phyloP scores from a whole-genome alignment of 2,888 invertebrate genomes.

The Cheilosia urbana region DNA sequence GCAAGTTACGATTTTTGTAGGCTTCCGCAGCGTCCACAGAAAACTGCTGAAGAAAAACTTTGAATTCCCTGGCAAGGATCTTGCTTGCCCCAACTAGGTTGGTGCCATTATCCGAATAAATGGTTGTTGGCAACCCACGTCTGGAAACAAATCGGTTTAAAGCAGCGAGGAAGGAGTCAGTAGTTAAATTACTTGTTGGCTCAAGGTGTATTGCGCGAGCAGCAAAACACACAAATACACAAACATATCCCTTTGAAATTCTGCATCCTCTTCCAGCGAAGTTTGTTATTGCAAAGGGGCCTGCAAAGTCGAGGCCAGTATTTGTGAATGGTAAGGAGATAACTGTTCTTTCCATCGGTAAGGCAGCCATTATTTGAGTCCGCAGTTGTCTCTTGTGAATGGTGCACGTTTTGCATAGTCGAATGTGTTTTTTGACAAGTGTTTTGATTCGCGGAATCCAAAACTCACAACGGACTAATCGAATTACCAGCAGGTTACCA shows the following conservation, averaged over 20 bases:
- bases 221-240: not conserved
- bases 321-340: not conserved
- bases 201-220: not conserved
- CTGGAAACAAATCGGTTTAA: not conserved
- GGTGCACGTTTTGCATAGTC: not conserved
- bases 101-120: not conserved
- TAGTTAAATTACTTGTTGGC: not conserved
- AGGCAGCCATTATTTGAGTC: not conserved
- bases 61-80: not conserved
- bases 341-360: slow-evolving; percentile 3
- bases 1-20: not conserved
- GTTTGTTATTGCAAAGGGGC: not conserved
- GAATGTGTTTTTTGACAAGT: slow-evolving; percentile 23
- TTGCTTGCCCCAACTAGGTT: not conserved
- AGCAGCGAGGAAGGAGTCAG: not conserved
- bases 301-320: slow-evolving; percentile 1
- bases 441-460: slow-evolving; percentile 25
- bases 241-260: not conserved
- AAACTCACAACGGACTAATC: not conserved
- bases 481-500: too few species aligned
- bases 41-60: not conserved
- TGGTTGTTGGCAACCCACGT: not conserved
- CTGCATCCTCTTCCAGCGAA: not conserved
- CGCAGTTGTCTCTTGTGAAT: not conserved
- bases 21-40: too few species aligned